Evolutionary conservation across 1,140 invertebrate species (phyloP), one percentile per base, ranked within the genome.

Genomic region (Leptinotarsa lineolata): DNA sequence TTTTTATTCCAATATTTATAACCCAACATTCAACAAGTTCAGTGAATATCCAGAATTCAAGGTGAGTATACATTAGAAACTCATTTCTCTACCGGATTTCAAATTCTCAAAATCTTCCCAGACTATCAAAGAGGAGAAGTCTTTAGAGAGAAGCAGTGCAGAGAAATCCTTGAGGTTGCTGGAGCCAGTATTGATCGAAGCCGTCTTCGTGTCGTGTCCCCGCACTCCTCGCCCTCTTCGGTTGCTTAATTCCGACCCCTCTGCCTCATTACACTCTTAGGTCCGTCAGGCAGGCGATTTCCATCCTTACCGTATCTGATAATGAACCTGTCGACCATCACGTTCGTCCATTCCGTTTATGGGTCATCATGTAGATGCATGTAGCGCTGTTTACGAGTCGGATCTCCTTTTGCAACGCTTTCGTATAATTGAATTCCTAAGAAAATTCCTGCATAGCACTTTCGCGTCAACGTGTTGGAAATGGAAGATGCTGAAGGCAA

Each of bases 261-360:
- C 80, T 78, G 79, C 79, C 79, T 81, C 81, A 81, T 82, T 82
- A 82, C 79, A 81, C 79, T 82, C 79, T 81, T 81, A 80, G 81
- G 72, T 77, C 71, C 72, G 68, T 65, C 74, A 71, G 73, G 61
- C 74, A 71, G 73, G 61, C 76, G 76, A 79, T 77, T 75, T 75
- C 63, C 75, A 68, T 59, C 79, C 74, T 75, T 75, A 74, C 74
- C 59, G 72, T 78, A 79, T 79, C 79, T 79, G 79, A 79, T 79
- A 79, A 80, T 77, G 73, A 59, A 74, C 72, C 65, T 68, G 48
- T 54, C 48, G 71, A 77, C 74, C 76, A 72, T 70, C 72, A 77
- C 74, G 74, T 72, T 74, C 59, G 75, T 70, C 73, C 74, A 72
- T 77, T 77, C 74, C 78, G 69, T 80, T 80, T 80, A 79, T 79